Percentiles rank a stretch among this genome's conserved stretches.
phyloP scores from a whole-genome alignment of 2,888 invertebrate genomes.

The Nymphalis urticae region DNA sequence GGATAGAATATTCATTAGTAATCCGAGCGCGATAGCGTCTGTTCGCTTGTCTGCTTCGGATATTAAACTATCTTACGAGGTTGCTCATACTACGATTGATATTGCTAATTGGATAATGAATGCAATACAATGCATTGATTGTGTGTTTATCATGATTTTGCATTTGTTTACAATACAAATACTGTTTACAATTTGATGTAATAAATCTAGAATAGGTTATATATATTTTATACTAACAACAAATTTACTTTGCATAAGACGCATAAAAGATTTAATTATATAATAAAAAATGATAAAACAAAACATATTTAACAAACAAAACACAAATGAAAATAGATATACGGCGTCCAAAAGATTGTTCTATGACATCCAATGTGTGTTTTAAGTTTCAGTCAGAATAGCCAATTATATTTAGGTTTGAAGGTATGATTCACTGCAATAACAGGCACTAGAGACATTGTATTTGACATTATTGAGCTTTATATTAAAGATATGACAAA shows the following conservation, averaged over 20 bases:
- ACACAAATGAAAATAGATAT: no score
- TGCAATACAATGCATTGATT: conserved; percentile 4
- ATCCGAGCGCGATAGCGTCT: conserved; percentile 31
- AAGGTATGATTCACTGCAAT: no score
- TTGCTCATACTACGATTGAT: conserved; percentile 29
- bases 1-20: conserved; percentile 39
- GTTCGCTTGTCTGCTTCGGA: conserved; percentile 30
- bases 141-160: background rate
- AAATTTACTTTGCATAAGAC: no score
- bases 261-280: background rate
- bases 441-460: no score
- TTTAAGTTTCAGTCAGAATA: no score
- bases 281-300: background rate
- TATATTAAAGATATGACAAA: no score
- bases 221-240: background rate
- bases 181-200: background rate
- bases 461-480: no score
- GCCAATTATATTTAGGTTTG: no score
- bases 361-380: no score
- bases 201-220: background rate
- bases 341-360: no score
- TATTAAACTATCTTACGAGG: conserved; percentile 39
- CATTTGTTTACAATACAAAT: background rate
- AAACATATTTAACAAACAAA: no score
- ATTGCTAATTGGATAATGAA: conserved; percentile 25